Conservation (phyloP, 2,113 vertebrate species). For the Galemys pyrenaicus region DNA sequence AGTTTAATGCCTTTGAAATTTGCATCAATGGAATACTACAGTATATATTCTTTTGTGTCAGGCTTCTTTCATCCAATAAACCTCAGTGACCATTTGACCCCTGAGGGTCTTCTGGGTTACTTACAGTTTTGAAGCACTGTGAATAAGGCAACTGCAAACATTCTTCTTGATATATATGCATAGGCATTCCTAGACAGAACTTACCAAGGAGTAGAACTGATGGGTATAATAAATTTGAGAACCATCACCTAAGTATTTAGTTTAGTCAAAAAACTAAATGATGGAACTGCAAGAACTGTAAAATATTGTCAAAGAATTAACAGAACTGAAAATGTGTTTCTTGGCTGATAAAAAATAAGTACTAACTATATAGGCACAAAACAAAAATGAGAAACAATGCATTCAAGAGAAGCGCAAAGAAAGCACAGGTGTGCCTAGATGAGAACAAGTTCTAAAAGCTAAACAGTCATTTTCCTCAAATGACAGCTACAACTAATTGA, state of each 20-base stretch:
- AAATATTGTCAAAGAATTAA: slow-evolving; percentile 14
- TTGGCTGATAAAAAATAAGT: slow-evolving; percentile 27
- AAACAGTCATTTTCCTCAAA: not conserved
- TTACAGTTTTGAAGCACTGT: not conserved
- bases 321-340: slow-evolving; percentile 45
- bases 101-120: not conserved
- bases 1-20: slow-evolving; percentile 38
- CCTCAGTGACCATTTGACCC: not conserved
- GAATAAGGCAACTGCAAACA: not conserved
- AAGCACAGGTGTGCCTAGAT: not conserved
- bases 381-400: slow-evolving; percentile 18
- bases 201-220: not conserved
- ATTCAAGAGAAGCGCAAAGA: not conserved
- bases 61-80: not conserved
- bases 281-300: not conserved
- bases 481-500: not conserved
- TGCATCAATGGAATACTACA: not conserved
- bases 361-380: not conserved
- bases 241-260: slow-evolving; percentile 12
- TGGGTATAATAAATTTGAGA: not conserved
- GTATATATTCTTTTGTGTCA: not conserved
- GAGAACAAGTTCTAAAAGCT: not conserved
- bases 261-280: slow-evolving; percentile 5
- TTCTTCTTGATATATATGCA: not conserved
- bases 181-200: not conserved